Conservation (phyloP, 2,888 invertebrate genomes). For the Halictus quadricinctus region DNA sequence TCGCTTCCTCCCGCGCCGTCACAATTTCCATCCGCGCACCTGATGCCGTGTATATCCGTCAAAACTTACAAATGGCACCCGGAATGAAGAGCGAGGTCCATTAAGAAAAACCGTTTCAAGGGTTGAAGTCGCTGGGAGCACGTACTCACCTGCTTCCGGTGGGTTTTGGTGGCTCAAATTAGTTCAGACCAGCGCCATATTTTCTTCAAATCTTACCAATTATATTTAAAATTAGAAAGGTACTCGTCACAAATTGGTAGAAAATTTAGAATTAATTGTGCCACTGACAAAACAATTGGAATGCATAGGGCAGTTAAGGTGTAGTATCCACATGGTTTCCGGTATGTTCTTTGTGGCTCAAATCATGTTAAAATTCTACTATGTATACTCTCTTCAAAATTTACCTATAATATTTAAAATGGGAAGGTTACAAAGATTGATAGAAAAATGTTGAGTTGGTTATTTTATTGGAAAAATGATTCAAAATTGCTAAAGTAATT, state of each 20-base stretch:
- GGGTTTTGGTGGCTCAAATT: background rate
- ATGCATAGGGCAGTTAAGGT: background rate
- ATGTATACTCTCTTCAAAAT: too few relatives aligned
- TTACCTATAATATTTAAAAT: too few relatives aligned
- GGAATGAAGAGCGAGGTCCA: background rate
- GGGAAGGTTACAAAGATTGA: too few relatives aligned
- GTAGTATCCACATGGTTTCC: too few relatives aligned
- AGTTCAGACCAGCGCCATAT: background rate
- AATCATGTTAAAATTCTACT: too few relatives aligned
- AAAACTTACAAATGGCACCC: constrained; percentile 20
- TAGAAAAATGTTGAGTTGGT: too few relatives aligned
- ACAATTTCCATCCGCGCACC: constrained; percentile 42
- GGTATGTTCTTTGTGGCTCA: too few relatives aligned
- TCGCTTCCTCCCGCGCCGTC: constrained; percentile 25
- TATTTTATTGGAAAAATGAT: too few relatives aligned
- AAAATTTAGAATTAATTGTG: background rate
- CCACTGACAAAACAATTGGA: background rate
- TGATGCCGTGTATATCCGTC: constrained; percentile 43
- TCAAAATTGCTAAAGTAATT: too few relatives aligned
- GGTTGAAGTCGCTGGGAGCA: background rate
- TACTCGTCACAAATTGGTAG: background rate
- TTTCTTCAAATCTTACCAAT: background rate
- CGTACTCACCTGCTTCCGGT: background rate
- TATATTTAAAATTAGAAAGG: background rate
- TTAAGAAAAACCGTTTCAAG: background rate